Percentiles rank a stretch among this genome's conserved stretches.
phyloP scores from a whole-genome alignment of 2,888 invertebrate genomes.

The Spodoptera picta region DNA sequence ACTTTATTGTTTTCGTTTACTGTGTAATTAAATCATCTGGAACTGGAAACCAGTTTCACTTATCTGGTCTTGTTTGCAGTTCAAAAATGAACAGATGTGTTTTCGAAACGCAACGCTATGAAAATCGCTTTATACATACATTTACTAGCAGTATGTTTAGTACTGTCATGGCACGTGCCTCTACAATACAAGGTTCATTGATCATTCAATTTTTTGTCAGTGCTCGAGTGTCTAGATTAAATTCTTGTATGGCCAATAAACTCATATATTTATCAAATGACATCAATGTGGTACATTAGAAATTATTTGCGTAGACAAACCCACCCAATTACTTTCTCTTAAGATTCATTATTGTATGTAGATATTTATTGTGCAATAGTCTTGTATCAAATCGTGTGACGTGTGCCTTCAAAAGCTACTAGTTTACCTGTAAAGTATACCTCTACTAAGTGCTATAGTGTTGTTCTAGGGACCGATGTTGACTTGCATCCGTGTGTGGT shows the following conservation, averaged over 20 bases:
- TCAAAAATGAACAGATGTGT: conserved; percentile 2
- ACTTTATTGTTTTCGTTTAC: conserved; percentile 46
- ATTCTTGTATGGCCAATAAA: not conserved
- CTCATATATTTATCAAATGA: conserved; percentile 1
- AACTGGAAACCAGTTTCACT: conserved; percentile 44
- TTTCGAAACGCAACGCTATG: not conserved
- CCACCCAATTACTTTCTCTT: conserved; percentile 26
- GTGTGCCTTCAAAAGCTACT: conserved; percentile 78
- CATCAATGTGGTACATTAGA: not conserved
- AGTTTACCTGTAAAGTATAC: conserved; percentile 86
- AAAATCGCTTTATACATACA: no score
- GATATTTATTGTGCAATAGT: conserved; percentile 19
- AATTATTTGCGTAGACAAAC: not conserved
- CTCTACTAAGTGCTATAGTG: conserved; percentile 86
- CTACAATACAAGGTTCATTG: no score
- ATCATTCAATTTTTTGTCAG: no score
- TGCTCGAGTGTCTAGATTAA: no score
- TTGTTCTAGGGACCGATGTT: conserved; percentile 85
- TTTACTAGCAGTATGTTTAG: not conserved
- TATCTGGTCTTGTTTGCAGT: conserved; percentile 21
- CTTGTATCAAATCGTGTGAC: conserved; percentile 68
- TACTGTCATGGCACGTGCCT: not conserved
- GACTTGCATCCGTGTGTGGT: conserved; percentile 86
- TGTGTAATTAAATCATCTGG: conserved; percentile 43
- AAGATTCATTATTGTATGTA: conserved; percentile 17